Base-by-base conservation (phyloP, 2,888 invertebrate species). In the Apotomis capreana region DNA sequence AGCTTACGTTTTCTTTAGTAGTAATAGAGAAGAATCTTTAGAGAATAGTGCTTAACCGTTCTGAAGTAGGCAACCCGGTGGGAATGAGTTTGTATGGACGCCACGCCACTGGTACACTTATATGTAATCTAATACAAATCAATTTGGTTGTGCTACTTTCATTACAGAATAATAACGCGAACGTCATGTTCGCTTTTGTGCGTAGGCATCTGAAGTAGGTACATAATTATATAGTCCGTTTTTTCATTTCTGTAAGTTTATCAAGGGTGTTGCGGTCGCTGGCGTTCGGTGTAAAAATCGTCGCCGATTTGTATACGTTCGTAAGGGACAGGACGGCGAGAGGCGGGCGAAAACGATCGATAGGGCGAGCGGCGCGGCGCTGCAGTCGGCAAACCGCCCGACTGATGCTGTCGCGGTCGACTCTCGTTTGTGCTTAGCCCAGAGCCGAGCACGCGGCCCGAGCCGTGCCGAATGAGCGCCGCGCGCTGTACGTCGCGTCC, bases 301-400 rank as follows among this genome's bases (percentile, higher is more conserved):
- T 70, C 65, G 46, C 44, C 44, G 46, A 54, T 59, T 65, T 46
- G 52, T 44, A 44, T 70, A 73, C 70, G 72, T 73, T 73, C 74
- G 63, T 62, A 68, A 69, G 83, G 82, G 80, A 82, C 80, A 82
- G 81, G 82, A 81, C 70, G 77, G 81, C 79, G 77, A 78, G 77
- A 78, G 84, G 85, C 80, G 84, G 79, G 81, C 81, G 82, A 77
- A 70, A 69, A 55, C 86, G 89, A 89, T 89, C 91, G 87, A 90
- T 90, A 89, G 85, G 83, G 84, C 85, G 86, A 73, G 87, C 83
- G 75, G 87, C 83, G 89, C 87, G 88, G 91, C 89, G 88, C 87
- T 87, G 89, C 89, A 87, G 88, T 85, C 84, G 86, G 81, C 79
- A 78, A 78, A 83, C 84, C 82, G 84, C 80, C 83, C 80, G 84